Percentiles rank a stretch among this genome's conserved stretches.
These are phyloP conservation scores for Agrochola litura DNA, from an alignment of 2,888 invertebrate genomes.

Conservation along the genomic window DNA sequence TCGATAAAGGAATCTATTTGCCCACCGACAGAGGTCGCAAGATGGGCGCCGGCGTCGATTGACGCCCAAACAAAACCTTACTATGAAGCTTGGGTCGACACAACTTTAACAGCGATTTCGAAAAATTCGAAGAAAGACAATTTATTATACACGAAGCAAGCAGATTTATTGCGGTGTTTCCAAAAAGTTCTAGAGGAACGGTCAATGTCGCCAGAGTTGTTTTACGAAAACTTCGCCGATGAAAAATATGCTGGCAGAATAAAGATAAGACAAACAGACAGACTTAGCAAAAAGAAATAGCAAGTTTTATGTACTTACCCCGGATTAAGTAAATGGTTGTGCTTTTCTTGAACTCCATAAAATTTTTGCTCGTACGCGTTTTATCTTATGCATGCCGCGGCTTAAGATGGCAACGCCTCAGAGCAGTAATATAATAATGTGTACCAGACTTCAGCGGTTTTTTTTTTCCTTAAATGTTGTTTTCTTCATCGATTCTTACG, in stretches of 20 bases:
- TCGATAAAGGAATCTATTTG: constrained; percentile 44
- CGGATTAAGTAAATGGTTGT: background rate
- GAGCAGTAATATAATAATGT: constrained; percentile 6
- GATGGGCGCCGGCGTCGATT: constrained; percentile 78
- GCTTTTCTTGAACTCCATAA: background rate
- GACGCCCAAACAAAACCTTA: constrained; percentile 79
- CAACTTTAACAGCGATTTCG: constrained; percentile 77
- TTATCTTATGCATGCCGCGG: background rate
- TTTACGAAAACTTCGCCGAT: constrained; percentile 73
- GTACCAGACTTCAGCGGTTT: too few relatives aligned
- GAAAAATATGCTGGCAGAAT: constrained; percentile 81
- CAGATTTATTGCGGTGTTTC: constrained; percentile 65
- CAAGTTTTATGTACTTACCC: background rate
- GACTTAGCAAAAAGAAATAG: background rate
- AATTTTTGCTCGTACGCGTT: background rate
- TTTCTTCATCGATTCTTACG: background rate
- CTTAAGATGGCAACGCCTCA: background rate
- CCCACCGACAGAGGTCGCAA: constrained; percentile 80
- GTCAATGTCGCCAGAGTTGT: constrained; percentile 70
- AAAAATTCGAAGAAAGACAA: constrained; percentile 72
- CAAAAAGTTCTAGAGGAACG: constrained; percentile 67
- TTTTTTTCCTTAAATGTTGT: background rate
- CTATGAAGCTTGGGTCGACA: constrained; percentile 86
- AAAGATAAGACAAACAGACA: constrained; percentile 72
- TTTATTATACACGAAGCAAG: constrained; percentile 34